phyloP scores from a whole-genome alignment of 2,113 vertebrate species.

The Diadophis punctatus region DNA sequence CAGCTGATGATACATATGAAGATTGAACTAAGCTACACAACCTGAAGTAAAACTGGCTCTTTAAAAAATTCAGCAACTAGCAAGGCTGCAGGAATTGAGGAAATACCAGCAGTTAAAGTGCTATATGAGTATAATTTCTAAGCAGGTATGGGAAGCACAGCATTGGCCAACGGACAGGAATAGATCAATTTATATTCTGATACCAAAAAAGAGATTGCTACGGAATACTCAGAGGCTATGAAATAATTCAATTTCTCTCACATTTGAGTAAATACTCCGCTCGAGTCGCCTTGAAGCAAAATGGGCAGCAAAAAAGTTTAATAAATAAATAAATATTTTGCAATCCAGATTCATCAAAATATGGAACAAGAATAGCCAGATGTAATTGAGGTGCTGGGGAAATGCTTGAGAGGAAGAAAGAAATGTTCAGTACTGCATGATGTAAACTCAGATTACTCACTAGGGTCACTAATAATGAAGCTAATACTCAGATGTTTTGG shows the following conservation, averaged over 20 bases:
- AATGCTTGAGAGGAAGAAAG: neutral
- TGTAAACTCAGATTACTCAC: neutral
- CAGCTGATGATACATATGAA: neutral
- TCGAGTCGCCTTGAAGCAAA: too few relatives aligned
- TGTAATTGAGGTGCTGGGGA: neutral
- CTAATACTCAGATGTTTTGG: neutral
- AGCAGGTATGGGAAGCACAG: neutral
- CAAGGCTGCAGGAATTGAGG: neutral
- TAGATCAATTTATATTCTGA: neutral
- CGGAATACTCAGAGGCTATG: neutral
- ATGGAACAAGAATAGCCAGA: neutral
- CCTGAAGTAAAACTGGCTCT: neutral
- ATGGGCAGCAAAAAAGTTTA: too few relatives aligned
- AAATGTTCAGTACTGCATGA: neutral
- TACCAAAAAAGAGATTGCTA: neutral
- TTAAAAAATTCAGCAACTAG: neutral
- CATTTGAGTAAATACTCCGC: neutral
- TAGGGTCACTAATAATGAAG: neutral
- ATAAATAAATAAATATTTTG: neutral
- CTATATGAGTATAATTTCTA: neutral
- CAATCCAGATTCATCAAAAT: neutral
- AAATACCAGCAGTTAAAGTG: neutral
- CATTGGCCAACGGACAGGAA: neutral
- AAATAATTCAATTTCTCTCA: neutral
- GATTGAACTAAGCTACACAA: neutral